Percentiles rank a stretch among this genome's conserved stretches.
Conservation (phyloP, 1,140 invertebrate species). For the Diorhabda elongata region DNA sequence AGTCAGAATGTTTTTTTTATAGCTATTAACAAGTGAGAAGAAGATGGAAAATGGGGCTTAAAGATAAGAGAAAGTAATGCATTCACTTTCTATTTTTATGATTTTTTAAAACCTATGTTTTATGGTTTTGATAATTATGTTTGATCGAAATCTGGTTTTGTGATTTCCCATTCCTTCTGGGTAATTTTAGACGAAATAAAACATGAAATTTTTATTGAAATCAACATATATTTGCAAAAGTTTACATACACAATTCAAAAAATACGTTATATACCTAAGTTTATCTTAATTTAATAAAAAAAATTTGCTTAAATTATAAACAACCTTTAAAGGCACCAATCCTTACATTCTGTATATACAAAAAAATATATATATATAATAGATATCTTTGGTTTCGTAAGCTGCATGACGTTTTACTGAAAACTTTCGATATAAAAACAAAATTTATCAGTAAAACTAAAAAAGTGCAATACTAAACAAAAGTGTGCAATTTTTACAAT, state of each 20-base stretch:
- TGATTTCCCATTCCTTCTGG: too few relatives aligned
- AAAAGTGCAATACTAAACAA: conserved; percentile 29
- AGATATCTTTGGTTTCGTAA: conserved; percentile 41
- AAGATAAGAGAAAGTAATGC: too few relatives aligned
- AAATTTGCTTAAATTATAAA: conserved; percentile 11
- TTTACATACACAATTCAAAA: conserved; percentile 13
- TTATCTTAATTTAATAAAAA: conserved; percentile 12
- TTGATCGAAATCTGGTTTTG: too few relatives aligned
- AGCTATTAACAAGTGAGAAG: too few relatives aligned
- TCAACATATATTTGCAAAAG: conserved; percentile 22
- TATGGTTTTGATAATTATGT: too few relatives aligned
- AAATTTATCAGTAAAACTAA: conserved; percentile 40
- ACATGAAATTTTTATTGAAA: conserved; percentile 12
- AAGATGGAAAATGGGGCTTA: too few relatives aligned
- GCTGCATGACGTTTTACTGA: conserved; percentile 46
- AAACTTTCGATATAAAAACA: conserved; percentile 20
- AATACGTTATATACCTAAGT: conserved; percentile 14
- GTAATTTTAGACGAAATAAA: too few relatives aligned
- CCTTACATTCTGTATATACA: conserved; percentile 19
- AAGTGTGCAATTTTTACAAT: conserved; percentile 24
- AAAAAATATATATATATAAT: conserved; percentile 15
- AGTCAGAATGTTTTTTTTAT: too few relatives aligned
- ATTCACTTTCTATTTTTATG: too few relatives aligned
- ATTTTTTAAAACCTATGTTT: too few relatives aligned
- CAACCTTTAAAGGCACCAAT: conserved; percentile 20